A percentile compares a stretch with the other conserved stretches of the same genome.
Evolutionary conservation across 2,113 vertebrate genomes (phyloP).

Genomic region (Eidolon helvum): DNA sequence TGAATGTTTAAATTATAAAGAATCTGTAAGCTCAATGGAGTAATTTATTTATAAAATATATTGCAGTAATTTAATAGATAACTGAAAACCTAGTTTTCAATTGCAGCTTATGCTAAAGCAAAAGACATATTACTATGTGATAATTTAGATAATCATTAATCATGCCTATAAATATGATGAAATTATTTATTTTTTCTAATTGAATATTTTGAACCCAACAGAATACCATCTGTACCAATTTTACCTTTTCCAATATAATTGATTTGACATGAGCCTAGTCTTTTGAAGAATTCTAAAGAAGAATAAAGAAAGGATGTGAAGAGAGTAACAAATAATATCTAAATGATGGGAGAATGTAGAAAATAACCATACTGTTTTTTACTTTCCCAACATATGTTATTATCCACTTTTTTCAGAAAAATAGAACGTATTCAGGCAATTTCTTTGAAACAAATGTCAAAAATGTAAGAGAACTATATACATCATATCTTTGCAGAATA

Average conservation of each 20-base stretch:
- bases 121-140: not conserved
- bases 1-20: not conserved
- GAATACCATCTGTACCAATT: not conserved
- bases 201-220: not conserved
- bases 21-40: not conserved
- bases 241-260: not conserved
- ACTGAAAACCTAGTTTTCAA: not conserved
- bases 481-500: slow-evolving; percentile 41
- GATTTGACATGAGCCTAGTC: not conserved
- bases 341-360: not conserved
- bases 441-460: slow-evolving; percentile 59
- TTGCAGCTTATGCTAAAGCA: not conserved
- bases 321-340: slow-evolving; percentile 13
- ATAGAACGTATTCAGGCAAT: slow-evolving; percentile 28
- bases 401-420: slow-evolving; percentile 54
- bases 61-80: not conserved
- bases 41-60: not conserved
- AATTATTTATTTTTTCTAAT: not conserved
- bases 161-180: not conserved
- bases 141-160: slow-evolving; percentile 25
- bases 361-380: not conserved
- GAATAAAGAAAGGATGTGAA: not conserved
- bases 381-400: slow-evolving; percentile 20
- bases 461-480: slow-evolving; percentile 23
- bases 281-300: slow-evolving; percentile 3